These are phyloP conservation scores for Climacteris rufus DNA, from an alignment of 2,113 vertebrate genomes.

Conservation along the genomic window DNA sequence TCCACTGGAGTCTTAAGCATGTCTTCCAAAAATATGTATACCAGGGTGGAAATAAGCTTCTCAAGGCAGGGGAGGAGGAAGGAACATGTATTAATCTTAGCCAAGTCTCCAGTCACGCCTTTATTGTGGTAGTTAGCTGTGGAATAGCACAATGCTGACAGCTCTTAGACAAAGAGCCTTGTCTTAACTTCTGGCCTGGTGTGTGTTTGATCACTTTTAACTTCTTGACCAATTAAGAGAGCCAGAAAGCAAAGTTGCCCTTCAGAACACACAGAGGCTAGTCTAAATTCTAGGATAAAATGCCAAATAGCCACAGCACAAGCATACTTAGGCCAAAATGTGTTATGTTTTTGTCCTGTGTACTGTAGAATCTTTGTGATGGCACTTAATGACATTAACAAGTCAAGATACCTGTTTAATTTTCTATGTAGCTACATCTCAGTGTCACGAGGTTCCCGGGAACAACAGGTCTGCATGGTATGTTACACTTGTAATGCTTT, in stretches of 20 bases:
- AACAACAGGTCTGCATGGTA: background rate
- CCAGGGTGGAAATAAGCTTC: background rate
- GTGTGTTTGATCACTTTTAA: background rate
- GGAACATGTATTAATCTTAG: background rate
- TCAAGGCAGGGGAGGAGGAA: background rate
- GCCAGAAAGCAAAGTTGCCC: background rate
- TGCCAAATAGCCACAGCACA: background rate
- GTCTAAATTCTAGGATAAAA: background rate
- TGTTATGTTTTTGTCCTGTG: background rate
- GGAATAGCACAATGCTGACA: background rate
- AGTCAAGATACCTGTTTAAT: background rate
- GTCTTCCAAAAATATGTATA: background rate
- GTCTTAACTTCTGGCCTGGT: background rate
- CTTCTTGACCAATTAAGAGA: background rate
- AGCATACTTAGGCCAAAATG: background rate
- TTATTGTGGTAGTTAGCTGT: background rate
- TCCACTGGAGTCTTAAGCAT: background rate
- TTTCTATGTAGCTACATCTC: background rate
- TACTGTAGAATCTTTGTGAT: background rate
- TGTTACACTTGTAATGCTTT: rapidly evolving
- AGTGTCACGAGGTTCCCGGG: background rate
- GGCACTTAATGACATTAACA: background rate
- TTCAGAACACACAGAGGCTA: rapidly evolving
- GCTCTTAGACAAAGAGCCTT: background rate
- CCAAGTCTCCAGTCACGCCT: background rate